Evolutionary conservation across 1,140 invertebrate species (phyloP), one percentile per base, ranked within the genome.

Genomic region (Hylyphantes graminicola): DNA sequence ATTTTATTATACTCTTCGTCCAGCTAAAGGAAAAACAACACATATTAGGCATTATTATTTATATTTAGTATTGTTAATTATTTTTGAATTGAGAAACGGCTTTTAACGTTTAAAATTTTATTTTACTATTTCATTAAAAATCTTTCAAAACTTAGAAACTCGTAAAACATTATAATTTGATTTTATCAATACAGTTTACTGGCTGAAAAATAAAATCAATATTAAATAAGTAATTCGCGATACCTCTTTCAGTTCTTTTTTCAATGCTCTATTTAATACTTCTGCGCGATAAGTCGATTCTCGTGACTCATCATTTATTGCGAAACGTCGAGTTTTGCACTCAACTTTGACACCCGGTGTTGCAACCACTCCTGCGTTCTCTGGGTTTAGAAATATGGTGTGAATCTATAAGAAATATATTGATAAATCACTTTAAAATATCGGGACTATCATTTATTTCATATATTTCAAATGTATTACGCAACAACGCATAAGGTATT

Each of bases 211-310:
- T n/a, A 53, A 50, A 67, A 67, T 13, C n/a, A 0, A 19, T 75
- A 59, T 48, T n/a, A 6, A 6, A 3, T 35, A 73, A 73, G n/a
- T 11, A 35, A 48, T 10, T 2, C n/a, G 17, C 65, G 57, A 11
- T 85, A 85, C 85, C 80, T 94, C 93, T 50, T 93, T 92, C 68
- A 97, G 92, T 89, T 97, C 95, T 87, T 93, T 92, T 87, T 94
- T 94, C 89, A 96, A 97, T 5, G 96, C 95, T 86, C 94, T 93
- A 89, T 98, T 97, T 89, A 97, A 96, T 65, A 97, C 95, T 90
- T 97, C 95, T 4, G 96, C 94, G 72, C 96, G 92, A 89, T 95
- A 96, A 86, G 94, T 93, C 21, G 95, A 88, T 88, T 98, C 96
- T 87, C 94, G 89, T 59, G 89, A 88, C 75, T 92, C 92, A 87